Evolutionary conservation across 2,797 vertebrate genomes (phyloP).

Genomic region (Bovichtus diacanthus): DNA sequence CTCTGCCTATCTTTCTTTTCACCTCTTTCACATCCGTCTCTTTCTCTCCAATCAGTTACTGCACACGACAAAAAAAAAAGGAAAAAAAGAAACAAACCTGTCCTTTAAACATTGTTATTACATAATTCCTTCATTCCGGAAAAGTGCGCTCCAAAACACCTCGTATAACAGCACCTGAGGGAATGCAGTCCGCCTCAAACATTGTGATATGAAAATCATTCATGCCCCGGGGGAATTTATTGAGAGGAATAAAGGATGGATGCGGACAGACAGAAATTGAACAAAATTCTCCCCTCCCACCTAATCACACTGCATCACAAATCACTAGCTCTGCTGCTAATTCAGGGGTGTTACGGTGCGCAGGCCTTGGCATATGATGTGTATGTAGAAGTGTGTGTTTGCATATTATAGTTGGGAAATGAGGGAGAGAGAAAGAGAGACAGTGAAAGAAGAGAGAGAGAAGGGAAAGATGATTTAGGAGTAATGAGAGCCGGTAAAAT

Average conservation of each 20-base stretch:
- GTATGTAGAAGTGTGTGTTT: conserved; percentile 54
- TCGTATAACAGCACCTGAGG: conserved; percentile 29
- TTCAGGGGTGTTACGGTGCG: conserved; percentile 56
- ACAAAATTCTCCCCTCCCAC: conserved; percentile 70
- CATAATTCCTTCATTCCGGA: conserved; percentile 29
- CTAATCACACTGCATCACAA: conserved; percentile 74
- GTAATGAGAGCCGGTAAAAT: conserved; percentile 84
- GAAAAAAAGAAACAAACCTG: conserved; percentile 22
- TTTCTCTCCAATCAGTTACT: conserved; percentile 8
- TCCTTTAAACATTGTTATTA: conserved; percentile 37
- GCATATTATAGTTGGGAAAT: conserved; percentile 54
- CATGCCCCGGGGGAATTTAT: conserved; percentile 48
- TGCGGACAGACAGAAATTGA: conserved; percentile 65
- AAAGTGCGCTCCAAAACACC: conserved; percentile 35
- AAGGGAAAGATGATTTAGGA: conserved; percentile 79
- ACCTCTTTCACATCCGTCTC: conserved; percentile 11
- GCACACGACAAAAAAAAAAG: conserved; percentile 1
- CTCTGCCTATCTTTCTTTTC: conserved; percentile 4
- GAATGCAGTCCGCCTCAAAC: conserved; percentile 43
- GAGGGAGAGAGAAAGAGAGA: conserved; percentile 21
- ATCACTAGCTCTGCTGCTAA: conserved; percentile 70
- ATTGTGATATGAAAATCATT: conserved; percentile 64
- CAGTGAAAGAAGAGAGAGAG: conserved; percentile 25
- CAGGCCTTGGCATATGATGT: conserved; percentile 52
- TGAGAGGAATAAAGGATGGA: conserved; percentile 59